A percentile compares a stretch with the other conserved stretches of the same genome.
These are phyloP conservation scores for Drosophila falleni DNA, from an alignment of 2,888 invertebrate species.

Conservation along the genomic window DNA sequence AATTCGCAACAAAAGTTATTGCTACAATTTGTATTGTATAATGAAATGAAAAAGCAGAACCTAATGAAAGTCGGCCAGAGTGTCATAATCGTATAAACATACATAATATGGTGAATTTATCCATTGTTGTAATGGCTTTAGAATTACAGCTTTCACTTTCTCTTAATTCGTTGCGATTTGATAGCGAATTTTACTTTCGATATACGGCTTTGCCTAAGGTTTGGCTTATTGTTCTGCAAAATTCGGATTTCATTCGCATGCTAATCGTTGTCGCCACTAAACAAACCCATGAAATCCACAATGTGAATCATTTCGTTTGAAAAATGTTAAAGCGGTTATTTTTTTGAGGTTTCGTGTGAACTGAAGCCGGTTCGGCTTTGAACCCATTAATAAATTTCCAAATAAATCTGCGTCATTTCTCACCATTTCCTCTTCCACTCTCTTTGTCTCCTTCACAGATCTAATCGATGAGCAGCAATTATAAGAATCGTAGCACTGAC, in stretches of 20 bases:
- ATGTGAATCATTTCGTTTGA: conserved; percentile 75
- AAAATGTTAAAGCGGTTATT: conserved; percentile 54
- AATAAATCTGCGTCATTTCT: conserved; percentile 36
- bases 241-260: conserved; percentile 60
- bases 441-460: conserved; percentile 46
- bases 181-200: conserved; percentile 48
- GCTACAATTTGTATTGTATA: conserved; percentile 54
- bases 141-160: conserved; percentile 72
- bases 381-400: conserved; percentile 54
- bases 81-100: conserved; percentile 44
- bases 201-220: conserved; percentile 22
- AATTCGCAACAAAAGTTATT: conserved; percentile 44
- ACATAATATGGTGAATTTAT: conserved; percentile 28
- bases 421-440: conserved; percentile 6
- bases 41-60: conserved; percentile 51
- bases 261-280: conserved; percentile 48
- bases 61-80: conserved; percentile 46
- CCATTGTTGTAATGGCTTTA: conserved; percentile 50
- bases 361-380: conserved; percentile 50
- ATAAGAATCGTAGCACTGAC: conserved; percentile 74
- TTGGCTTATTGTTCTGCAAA: conserved; percentile 57
- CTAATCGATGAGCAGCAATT: conserved; percentile 74
- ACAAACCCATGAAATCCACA: conserved; percentile 30
- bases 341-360: conserved; percentile 65
- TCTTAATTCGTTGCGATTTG: conserved; percentile 23